A percentile compares a stretch with the other conserved stretches of the same genome.
phyloP scores from a whole-genome alignment of 1,140 invertebrate genomes.

The Musca vetustissima region DNA sequence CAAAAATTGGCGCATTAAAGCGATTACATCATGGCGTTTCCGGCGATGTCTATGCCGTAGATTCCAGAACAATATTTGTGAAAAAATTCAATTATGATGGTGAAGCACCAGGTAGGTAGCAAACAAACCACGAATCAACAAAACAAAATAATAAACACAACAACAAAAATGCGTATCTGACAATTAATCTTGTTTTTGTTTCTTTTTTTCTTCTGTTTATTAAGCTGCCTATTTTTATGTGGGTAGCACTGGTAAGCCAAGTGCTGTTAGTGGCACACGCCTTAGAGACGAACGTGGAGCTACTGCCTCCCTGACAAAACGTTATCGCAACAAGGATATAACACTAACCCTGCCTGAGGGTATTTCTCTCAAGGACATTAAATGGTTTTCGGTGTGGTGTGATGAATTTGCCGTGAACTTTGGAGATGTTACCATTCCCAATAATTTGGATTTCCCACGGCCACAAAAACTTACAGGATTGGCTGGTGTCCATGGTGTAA shows the following conservation, averaged over 20 bases:
- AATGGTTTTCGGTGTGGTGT: conserved; percentile 89
- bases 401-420: conserved; percentile 89
- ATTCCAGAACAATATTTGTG: conserved; percentile 81
- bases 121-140: background rate
- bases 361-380: conserved; percentile 77
- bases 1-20: conserved; percentile 74
- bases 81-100: conserved; percentile 88
- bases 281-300: conserved; percentile 80
- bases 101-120: conserved; percentile 76
- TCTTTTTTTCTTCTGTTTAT: background rate
- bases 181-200: background rate
- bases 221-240: conserved; percentile 87
- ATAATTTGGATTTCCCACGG: conserved; percentile 75
- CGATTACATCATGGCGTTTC: conserved; percentile 79
- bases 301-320: conserved; percentile 65
- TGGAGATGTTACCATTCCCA: conserved; percentile 80
- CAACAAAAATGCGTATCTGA: background rate
- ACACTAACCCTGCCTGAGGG: conserved; percentile 84
- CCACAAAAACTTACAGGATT: conserved; percentile 78
- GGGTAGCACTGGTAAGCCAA: conserved; percentile 67
- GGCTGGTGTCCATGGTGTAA: conserved; percentile 78
- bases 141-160: background rate
- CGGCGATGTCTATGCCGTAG: conserved; percentile 84
- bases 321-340: conserved; percentile 77
- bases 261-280: conserved; percentile 69